phyloP scores from a whole-genome alignment of 1,140 invertebrate species.

The Drosophila micromelanica region DNA sequence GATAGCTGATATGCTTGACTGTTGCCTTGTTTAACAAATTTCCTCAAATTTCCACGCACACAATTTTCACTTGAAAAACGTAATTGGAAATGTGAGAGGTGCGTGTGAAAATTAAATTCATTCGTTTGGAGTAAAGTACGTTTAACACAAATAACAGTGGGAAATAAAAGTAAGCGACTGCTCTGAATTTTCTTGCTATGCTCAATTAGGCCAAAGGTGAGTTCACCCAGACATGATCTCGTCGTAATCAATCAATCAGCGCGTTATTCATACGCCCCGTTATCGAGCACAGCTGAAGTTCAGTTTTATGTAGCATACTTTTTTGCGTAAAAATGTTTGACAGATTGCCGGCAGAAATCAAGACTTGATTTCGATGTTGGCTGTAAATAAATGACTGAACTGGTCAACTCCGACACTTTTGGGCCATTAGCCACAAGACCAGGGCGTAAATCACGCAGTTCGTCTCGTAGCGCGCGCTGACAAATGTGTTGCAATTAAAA shows the following conservation, averaged over 20 bases:
- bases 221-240: constrained; percentile 20
- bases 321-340: constrained; percentile 12
- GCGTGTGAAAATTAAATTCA: constrained; percentile 38
- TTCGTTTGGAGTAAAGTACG: background rate
- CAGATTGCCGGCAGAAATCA: background rate
- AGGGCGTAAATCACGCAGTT: constrained; percentile 42
- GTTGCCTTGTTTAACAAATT: constrained; percentile 28
- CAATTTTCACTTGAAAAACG: constrained; percentile 47
- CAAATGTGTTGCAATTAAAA: constrained; percentile 68
- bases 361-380: constrained; percentile 21
- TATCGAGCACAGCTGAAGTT: background rate
- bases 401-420: constrained; percentile 17
- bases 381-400: constrained; percentile 30
- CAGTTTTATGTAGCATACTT: constrained; percentile 11
- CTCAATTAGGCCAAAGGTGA: constrained; percentile 54
- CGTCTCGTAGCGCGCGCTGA: constrained; percentile 31
- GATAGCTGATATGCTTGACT: constrained; percentile 49
- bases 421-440: constrained; percentile 34
- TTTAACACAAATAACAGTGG: background rate
- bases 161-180: background rate
- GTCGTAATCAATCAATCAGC: constrained; percentile 36
- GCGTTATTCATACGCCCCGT: constrained; percentile 9
- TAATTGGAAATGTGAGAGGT: constrained; percentile 73
- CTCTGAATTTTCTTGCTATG: constrained; percentile 19
- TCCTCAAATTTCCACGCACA: constrained; percentile 26